Evolutionary conservation across 2,113 vertebrate species (phyloP), one percentile per base, ranked within the genome.

Genomic region (Numida meleagris): DNA sequence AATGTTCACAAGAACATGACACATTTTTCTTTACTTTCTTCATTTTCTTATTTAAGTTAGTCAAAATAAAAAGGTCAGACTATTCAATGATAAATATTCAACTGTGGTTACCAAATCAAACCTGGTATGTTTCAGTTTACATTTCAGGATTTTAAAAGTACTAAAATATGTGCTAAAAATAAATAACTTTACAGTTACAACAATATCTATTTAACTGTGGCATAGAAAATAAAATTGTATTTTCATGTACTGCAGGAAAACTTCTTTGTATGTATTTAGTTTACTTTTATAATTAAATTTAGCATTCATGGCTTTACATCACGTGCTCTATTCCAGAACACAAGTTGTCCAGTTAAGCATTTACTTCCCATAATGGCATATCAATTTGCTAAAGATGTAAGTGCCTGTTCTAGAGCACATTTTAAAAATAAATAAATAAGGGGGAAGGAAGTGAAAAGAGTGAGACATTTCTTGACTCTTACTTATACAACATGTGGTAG

Each of bases 401-500:
- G 11, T 33, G 14, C 33, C 61, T 43, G 27, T 67, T 72, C n/a
- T 45, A 72, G 1, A 74, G 17, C 33, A 71, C 6, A 40, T 62
- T 57, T 33, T 33, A n/a, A 12, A 38, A 23, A 80, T 74, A 21
- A 42, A 34, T 38, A 27, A 23, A 27, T 2, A 13, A 29, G 34
- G 7, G 42, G 7, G 4, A 4, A 24, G 40, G 33, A 38, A 10
- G 18, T 2, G 3, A 58, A 1, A 1, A 20, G 24, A 81, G 34
- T 23, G 24, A 86, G 33, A 91, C 58, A 73, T 45, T 27, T 58
- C 12, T 75, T 87, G 51, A 81, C 45, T 82, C 98, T 98, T 98
- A 99, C 99, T 99, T 99, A 94, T 98, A 97, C n/a, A 99, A 96
- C 92, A 99, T 97, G 73, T 98, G 98, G 95, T 98, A 99, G 78